These are phyloP conservation scores for Phytoseiulus persimilis DNA, from an alignment of 2,888 invertebrate species.

Conservation along the genomic window DNA sequence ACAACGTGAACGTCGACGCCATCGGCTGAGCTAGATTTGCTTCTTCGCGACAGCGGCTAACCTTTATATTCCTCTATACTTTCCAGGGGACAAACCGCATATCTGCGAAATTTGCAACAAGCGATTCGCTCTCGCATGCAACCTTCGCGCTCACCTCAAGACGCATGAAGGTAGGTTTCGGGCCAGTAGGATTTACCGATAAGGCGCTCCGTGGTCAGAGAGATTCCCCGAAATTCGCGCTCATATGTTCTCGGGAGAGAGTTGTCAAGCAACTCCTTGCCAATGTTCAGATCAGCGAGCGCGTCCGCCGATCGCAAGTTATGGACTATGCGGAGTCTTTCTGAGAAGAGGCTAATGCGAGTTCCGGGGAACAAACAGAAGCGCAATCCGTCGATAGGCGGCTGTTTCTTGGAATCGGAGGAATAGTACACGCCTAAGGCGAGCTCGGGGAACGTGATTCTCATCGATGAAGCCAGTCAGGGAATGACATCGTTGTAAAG, in stretches of 20 bases:
- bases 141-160: constrained; percentile 64
- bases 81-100: constrained; percentile 64
- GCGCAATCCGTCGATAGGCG: background rate
- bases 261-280: background rate
- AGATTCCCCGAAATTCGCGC: too few species aligned
- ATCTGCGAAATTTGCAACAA: constrained; percentile 63
- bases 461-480: background rate
- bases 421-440: background rate
- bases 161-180: constrained; percentile 60
- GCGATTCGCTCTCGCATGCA: constrained; percentile 65
- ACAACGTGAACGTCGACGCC: constrained; percentile 18
- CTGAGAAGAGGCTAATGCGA: background rate
- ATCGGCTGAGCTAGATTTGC: background rate
- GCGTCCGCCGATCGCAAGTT: background rate
- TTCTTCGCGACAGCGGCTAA: background rate
- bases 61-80: constrained; percentile 37
- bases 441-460: background rate
- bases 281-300: background rate
- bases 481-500: background rate
- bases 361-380: background rate
- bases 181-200: too few species aligned
- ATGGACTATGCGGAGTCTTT: background rate
- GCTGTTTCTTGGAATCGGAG: background rate
- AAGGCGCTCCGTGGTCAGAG: too few species aligned
- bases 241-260: too few species aligned